These are phyloP conservation scores for Sciurus carolinensis DNA, from an alignment of 2,797 vertebrate genomes.

Conservation along the genomic window DNA sequence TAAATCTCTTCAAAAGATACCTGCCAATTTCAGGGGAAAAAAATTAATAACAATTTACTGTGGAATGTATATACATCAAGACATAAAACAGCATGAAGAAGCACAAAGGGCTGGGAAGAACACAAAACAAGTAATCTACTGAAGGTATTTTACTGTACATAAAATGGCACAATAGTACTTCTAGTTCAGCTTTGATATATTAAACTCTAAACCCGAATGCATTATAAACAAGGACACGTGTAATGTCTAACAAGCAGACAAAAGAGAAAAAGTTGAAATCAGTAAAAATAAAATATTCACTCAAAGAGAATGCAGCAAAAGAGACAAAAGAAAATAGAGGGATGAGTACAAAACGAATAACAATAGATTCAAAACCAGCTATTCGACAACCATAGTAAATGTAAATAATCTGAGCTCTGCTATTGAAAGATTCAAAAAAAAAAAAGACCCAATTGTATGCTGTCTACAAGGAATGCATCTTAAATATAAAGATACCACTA, in stretches of 20 bases:
- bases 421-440: neutral
- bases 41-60: neutral
- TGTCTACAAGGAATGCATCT: neutral
- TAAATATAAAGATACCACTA: neutral
- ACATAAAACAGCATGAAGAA: neutral
- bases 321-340: neutral
- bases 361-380: conserved; percentile 8
- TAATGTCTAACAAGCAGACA: neutral
- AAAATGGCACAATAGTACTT: neutral
- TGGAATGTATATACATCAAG: neutral
- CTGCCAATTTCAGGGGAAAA: neutral
- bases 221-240: neutral
- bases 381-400: conserved; percentile 16
- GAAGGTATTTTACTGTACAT: neutral
- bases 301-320: neutral
- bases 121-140: neutral
- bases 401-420: neutral
- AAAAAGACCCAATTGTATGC: neutral
- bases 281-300: neutral
- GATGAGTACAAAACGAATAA: conserved; percentile 48
- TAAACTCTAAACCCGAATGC: neutral
- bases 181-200: neutral
- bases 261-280: neutral
- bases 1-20: neutral
- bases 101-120: neutral